Evolutionary conservation across 1,140 invertebrate species (phyloP), one percentile per base, ranked within the genome.

Genomic region (Aphaenogaster ashmeadi): DNA sequence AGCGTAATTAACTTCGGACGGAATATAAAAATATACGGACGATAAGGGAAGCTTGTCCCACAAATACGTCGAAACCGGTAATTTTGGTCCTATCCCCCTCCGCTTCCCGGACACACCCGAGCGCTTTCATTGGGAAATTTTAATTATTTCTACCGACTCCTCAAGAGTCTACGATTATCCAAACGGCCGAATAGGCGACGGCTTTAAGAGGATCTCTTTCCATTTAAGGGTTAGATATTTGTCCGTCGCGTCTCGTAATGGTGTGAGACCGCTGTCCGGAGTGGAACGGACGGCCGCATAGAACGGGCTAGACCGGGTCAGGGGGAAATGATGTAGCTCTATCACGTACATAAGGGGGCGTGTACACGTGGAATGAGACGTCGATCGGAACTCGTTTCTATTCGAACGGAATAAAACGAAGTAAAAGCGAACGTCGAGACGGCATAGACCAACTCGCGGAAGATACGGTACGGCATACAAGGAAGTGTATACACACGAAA

Each of bases 271-370:
- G 21, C 41, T 27, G 50, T 41, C 21, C 79, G 64, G 36, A 69
- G 50, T 81, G 64, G 78, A 87, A 72, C 64, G 54, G 66, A 83
- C 69, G 38, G 69, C 38, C 66, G 83, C 66, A 87, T 88, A 91
- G 83, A 90, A 91, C 88, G 71, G 69, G 78, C 87, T 90, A 91
- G 90, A 91, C 78, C 71, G 44, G 66, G 66, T 77, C 79, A 75
- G 86, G 87, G 87, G 89, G 87, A 90, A 87, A 90, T 90, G 87
- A 91, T 88, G 81, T 88, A 90, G 88, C 85, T 90, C 71, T 86
- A 83, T 88, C 66, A 69, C 38, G 62, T 33, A 41, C 58, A 69
- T 72, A 86, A 66, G 72, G 66, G 54, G 84, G 84, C 71, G 77
- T 86, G 78, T 81, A 85, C 71, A 87, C 79, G 54, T 75, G 81